These are phyloP conservation scores for Lymantria monacha DNA, from an alignment of 2,888 invertebrate genomes.

Conservation along the genomic window DNA sequence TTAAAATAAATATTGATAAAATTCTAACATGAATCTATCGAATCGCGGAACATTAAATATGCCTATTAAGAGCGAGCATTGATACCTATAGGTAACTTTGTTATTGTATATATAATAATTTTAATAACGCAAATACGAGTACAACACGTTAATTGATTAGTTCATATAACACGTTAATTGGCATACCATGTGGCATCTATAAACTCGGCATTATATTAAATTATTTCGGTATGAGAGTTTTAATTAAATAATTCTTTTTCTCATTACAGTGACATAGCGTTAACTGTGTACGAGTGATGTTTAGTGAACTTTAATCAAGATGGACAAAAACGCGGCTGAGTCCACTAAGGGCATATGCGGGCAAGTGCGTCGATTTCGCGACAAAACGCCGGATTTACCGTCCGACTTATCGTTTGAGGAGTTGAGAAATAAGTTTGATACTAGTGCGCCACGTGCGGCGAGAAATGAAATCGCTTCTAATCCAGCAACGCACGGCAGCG, in stretches of 20 bases:
- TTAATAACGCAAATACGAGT: too few relatives aligned
- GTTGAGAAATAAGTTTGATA: conserved; percentile 70
- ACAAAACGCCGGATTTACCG: conserved; percentile 58
- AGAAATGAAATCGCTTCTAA: conserved; percentile 67
- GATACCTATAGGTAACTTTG: too few relatives aligned
- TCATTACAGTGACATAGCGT: conserved; percentile 39
- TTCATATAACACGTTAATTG: too few relatives aligned
- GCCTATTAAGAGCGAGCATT: too few relatives aligned
- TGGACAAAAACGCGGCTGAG: conserved; percentile 56
- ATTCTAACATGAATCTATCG: too few relatives aligned
- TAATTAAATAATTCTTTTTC: neutral
- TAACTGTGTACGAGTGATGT: conserved; percentile 43
- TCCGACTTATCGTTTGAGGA: conserved; percentile 70
- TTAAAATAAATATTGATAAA: too few relatives aligned
- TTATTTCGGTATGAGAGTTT: too few relatives aligned
- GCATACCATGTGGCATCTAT: too few relatives aligned
- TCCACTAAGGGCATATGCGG: conserved; percentile 55
- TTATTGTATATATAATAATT: too few relatives aligned
- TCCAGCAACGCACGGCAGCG: conserved; percentile 76
- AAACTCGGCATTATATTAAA: too few relatives aligned
- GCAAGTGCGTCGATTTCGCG: conserved; percentile 62
- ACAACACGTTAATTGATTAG: too few relatives aligned
- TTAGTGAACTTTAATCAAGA: conserved; percentile 41
- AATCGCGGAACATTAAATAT: too few relatives aligned
- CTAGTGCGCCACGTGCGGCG: conserved; percentile 60